A percentile compares a stretch with the other conserved stretches of the same genome.
Conservation (phyloP, 53 echinoderm and acorn worm genomes). For the Holothuria leucospilota region DNA sequence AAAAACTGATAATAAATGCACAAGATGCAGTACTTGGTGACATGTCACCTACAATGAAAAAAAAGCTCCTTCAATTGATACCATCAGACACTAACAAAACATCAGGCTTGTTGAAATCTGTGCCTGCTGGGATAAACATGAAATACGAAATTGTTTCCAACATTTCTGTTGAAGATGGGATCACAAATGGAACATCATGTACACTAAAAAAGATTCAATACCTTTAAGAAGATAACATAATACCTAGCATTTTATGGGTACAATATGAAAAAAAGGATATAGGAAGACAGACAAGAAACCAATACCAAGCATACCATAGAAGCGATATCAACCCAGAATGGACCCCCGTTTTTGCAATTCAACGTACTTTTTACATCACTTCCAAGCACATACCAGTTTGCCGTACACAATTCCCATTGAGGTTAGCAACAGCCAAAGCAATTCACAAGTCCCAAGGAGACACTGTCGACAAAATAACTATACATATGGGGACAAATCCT, state of each 20-base stretch:
- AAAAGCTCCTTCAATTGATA: no score
- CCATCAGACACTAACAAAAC: not conserved
- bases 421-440: no score
- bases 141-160: not conserved
- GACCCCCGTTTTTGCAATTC: not conserved
- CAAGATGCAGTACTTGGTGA: slow-evolving; percentile 20
- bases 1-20: not conserved
- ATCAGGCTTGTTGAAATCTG: not conserved
- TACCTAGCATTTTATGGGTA: slow-evolving; percentile 27
- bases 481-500: slow-evolving; percentile 10
- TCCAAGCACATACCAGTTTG: not conserved
- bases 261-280: not conserved
- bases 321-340: not conserved
- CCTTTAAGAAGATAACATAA: no score
- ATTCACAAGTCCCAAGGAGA: slow-evolving; percentile 13
- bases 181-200: slow-evolving; percentile 14
- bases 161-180: slow-evolving; percentile 20
- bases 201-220: no score
- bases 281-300: not conserved
- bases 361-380: not conserved
- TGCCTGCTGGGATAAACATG: not conserved
- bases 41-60: not conserved
- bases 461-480: slow-evolving; percentile 16
- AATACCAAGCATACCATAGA: not conserved
- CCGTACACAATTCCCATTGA: slow-evolving; percentile 29